These are phyloP conservation scores for Agrotis clavis DNA, from an alignment of 2,888 invertebrate genomes.

Conservation along the genomic window DNA sequence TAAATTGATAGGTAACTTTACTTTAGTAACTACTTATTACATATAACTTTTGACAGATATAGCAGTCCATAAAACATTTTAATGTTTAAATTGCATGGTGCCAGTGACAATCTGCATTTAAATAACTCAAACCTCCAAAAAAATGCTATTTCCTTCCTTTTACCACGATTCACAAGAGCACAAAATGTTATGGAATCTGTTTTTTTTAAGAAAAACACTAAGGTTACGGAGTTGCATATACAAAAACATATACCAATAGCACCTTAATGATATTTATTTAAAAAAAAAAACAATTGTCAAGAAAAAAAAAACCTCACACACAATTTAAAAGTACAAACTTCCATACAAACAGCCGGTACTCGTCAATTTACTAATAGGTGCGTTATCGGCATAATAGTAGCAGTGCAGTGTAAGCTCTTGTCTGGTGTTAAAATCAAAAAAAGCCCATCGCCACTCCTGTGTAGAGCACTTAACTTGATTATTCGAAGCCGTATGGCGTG, in stretches of 20 bases:
- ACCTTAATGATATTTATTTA: background rate
- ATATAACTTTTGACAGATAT: background rate
- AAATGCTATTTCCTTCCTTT: too few relatives aligned
- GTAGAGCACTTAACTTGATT: slow-evolving; percentile 91
- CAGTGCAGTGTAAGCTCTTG: slow-evolving; percentile 74
- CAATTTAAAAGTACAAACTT: slow-evolving; percentile 5
- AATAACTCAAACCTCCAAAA: too few relatives aligned
- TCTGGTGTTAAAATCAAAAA: slow-evolving; percentile 85
- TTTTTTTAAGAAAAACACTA: too few relatives aligned
- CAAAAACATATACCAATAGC: too few relatives aligned
- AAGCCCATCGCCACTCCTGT: slow-evolving; percentile 81
- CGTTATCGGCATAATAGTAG: slow-evolving; percentile 73
- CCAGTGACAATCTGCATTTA: too few relatives aligned
- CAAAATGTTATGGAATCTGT: too few relatives aligned
- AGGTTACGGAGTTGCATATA: too few relatives aligned
- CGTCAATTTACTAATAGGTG: slow-evolving; percentile 82
- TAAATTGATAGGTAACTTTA: background rate
- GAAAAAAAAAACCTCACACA: background rate
- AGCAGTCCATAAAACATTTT: too few relatives aligned
- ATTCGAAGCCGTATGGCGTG: slow-evolving; percentile 81
- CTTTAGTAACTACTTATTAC: background rate
- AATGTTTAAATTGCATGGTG: too few relatives aligned
- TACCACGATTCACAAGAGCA: too few relatives aligned
- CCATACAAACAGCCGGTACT: slow-evolving; percentile 44
- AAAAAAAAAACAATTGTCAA: background rate